phyloP scores from a whole-genome alignment of 2,113 vertebrate species.

The Aphyosemion australe region DNA sequence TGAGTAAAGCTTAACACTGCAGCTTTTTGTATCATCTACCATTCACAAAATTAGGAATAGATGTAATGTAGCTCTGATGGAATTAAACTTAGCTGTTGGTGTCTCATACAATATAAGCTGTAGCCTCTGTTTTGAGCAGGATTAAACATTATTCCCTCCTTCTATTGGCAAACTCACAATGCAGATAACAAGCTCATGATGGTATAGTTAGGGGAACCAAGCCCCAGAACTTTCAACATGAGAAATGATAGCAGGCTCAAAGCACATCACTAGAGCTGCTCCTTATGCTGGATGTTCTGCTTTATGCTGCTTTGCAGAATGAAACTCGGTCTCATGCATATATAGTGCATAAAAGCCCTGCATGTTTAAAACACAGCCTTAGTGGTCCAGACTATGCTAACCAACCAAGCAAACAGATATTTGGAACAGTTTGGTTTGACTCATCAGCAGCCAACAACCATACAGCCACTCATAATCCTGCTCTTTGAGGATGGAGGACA shows the following conservation, averaged over 20 bases:
- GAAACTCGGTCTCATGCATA: constrained; percentile 4
- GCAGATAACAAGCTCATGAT: constrained; percentile 56
- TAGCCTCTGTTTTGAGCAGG: constrained; percentile 7
- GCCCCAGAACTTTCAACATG: constrained; percentile 66
- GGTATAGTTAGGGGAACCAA: constrained; percentile 53
- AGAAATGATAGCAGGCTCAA: constrained; percentile 49
- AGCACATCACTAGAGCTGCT: constrained; percentile 37
- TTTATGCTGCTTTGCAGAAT: constrained; percentile 2
- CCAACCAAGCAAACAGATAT: constrained; percentile 45
- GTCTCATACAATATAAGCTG: constrained; percentile 10
- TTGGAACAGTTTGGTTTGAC: constrained; percentile 51
- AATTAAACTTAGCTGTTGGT: too few species aligned
- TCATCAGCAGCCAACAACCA: constrained; percentile 45
- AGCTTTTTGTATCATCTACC: too few species aligned
- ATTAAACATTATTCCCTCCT: constrained; percentile 36
- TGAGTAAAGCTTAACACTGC: too few species aligned
- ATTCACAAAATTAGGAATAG: too few species aligned
- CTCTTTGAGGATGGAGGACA: constrained; percentile 48
- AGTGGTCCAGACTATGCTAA: constrained; percentile 5
- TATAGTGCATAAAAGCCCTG: too few species aligned
- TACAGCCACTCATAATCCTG: constrained; percentile 46
- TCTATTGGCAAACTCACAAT: constrained; percentile 49
- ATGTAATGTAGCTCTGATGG: too few species aligned
- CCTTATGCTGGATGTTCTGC: constrained; percentile 16
- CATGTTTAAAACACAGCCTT: too few species aligned